Conservation (phyloP, 2,797 vertebrate genomes). For the Myotis planiceps region DNA sequence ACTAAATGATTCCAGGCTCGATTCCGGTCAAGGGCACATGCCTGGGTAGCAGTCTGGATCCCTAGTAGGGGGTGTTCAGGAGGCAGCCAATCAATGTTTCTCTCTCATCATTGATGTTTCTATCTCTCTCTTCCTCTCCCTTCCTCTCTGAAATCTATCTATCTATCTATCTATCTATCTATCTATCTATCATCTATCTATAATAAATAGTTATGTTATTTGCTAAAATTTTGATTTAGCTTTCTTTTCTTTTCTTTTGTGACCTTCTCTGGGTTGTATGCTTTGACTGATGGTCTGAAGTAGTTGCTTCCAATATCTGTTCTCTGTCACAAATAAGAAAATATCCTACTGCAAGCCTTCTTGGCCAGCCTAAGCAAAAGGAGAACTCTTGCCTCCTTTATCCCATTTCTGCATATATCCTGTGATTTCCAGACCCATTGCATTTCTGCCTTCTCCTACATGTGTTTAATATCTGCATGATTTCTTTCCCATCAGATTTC, state of each 20-base stretch:
- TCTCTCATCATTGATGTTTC: no score
- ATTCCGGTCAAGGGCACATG: no score
- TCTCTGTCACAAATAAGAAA: slow-evolving; percentile 40
- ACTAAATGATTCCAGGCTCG: no score
- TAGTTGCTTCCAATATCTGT: slow-evolving; percentile 41
- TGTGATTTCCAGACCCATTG: not conserved
- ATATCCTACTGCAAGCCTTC: not conserved
- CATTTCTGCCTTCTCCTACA: not conserved
- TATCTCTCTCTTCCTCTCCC: no score
- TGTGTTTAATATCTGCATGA: not conserved
- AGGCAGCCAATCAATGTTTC: no score
- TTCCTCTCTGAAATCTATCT: no score
- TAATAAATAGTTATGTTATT: not conserved
- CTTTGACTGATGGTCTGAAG: slow-evolving; percentile 52
- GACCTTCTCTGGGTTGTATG: not conserved
- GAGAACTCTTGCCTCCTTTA: not conserved
- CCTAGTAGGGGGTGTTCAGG: no score
- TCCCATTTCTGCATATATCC: not conserved
- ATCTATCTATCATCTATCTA: no score
- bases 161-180: no score
- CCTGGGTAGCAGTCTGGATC: no score
- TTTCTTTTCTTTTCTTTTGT: slow-evolving; percentile 3
- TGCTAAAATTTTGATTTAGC: not conserved
- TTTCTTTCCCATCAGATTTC: not conserved
- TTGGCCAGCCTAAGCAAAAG: not conserved